phyloP scores from a whole-genome alignment of 2,113 vertebrate genomes.

The Campylorhamphus procurvoides region DNA sequence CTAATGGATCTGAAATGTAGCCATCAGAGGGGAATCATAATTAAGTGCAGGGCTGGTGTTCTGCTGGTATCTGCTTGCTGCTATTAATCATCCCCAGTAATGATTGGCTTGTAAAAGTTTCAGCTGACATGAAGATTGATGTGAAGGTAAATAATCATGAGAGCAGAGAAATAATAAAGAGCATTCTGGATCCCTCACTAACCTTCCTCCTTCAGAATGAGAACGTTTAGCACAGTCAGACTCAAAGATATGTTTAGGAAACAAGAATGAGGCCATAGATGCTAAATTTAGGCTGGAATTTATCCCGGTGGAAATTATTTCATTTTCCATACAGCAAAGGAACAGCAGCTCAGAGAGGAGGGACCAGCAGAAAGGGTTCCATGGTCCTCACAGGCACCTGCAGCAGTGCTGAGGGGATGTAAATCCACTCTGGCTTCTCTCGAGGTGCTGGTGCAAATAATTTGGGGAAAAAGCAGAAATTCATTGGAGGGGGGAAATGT shows the following conservation, averaged over 20 bases:
- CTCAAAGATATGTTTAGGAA: background rate
- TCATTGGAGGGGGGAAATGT: rapidly evolving
- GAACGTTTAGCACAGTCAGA: background rate
- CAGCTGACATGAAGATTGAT: conserved; percentile 47
- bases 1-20: conserved; percentile 33
- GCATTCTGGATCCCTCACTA: background rate
- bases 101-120: conserved; percentile 46
- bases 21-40: conserved; percentile 50
- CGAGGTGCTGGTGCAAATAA: background rate
- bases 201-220: background rate
- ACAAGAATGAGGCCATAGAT: background rate
- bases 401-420: background rate
- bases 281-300: background rate
- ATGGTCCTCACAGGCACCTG: rapidly evolving
- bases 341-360: background rate
- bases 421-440: background rate
- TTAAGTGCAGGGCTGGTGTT: conserved; percentile 42
- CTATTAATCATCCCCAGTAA: conserved; percentile 45
- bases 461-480: background rate
- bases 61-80: conserved; percentile 27
- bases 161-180: conserved; percentile 4
- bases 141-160: conserved; percentile 36
- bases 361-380: background rate
- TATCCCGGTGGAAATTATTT: background rate
- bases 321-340: background rate